Evolutionary conservation across 2,797 vertebrate genomes (phyloP).

Genomic region (Pseudocheirus occidentalis): DNA sequence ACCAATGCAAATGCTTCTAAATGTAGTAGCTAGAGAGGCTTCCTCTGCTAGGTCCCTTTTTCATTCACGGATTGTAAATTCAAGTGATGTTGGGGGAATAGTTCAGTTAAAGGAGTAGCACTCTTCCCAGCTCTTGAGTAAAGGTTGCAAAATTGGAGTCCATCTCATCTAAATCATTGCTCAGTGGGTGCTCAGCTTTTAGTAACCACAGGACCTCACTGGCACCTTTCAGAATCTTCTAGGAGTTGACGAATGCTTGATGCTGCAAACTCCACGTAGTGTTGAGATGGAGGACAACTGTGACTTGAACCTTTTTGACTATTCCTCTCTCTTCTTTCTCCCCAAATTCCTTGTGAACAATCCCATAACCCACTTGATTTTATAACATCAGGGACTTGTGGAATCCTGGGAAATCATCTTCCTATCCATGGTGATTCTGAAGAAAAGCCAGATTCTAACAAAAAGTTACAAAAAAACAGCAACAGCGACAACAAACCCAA

Average conservation of each 20-base stretch:
- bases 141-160: background rate
- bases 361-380: background rate
- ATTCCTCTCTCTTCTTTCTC: background rate
- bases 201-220: background rate
- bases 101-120: background rate
- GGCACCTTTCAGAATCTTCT: background rate
- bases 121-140: background rate
- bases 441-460: background rate
- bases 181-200: background rate
- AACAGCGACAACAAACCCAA: background rate
- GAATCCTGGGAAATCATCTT: background rate
- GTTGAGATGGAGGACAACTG: background rate
- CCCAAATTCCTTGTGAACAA: background rate
- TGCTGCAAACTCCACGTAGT: background rate
- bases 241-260: background rate
- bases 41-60: background rate
- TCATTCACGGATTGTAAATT: background rate
- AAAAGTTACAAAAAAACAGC: background rate
- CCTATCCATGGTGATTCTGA: background rate
- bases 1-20: background rate
- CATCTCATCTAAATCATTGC: background rate
- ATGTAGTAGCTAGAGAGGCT: background rate
- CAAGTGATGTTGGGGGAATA: background rate
- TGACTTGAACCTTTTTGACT: background rate
- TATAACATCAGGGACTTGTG: background rate